Conservation (phyloP, 1,140 invertebrate species). For the Eciton burchellii region DNA sequence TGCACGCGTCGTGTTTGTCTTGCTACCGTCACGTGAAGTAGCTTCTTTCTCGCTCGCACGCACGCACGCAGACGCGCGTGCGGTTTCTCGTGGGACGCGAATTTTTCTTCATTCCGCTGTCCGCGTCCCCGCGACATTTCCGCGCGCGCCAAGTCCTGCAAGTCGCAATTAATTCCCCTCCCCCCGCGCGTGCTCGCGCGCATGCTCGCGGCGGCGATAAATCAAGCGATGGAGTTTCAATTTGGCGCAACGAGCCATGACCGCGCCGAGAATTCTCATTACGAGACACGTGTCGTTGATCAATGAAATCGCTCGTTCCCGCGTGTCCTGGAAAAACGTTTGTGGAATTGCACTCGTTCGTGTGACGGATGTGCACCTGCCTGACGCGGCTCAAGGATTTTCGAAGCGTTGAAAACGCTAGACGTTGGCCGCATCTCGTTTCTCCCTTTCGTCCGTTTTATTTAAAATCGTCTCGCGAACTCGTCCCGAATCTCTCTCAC, state of each 20-base stretch:
- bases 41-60: neutral
- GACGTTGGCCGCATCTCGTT: neutral
- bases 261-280: conserved; percentile 57
- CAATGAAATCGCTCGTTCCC: conserved; percentile 39
- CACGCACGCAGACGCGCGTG: neutral
- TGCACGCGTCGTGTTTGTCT: conserved; percentile 28
- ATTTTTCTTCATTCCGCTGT: conserved; percentile 58
- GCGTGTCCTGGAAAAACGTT: conserved; percentile 35
- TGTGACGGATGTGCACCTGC: conserved; percentile 35
- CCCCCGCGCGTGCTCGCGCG: conserved; percentile 43
- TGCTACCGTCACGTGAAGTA: conserved; percentile 4
- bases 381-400: neutral
- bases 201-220: conserved; percentile 58
- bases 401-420: neutral
- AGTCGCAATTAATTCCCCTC: conserved; percentile 68
- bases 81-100: conserved; percentile 23
- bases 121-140: conserved; percentile 11
- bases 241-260: conserved; percentile 54
- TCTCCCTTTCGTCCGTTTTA: too few species aligned
- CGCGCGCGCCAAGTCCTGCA: conserved; percentile 14
- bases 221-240: conserved; percentile 67
- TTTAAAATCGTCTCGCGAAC: too few species aligned
- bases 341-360: neutral
- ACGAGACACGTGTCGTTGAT: conserved; percentile 59
- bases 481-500: too few species aligned